A percentile compares a stretch with the other conserved stretches of the same genome.
phyloP scores from a whole-genome alignment of 2,888 invertebrate genomes.

The Cephus pulcher region DNA sequence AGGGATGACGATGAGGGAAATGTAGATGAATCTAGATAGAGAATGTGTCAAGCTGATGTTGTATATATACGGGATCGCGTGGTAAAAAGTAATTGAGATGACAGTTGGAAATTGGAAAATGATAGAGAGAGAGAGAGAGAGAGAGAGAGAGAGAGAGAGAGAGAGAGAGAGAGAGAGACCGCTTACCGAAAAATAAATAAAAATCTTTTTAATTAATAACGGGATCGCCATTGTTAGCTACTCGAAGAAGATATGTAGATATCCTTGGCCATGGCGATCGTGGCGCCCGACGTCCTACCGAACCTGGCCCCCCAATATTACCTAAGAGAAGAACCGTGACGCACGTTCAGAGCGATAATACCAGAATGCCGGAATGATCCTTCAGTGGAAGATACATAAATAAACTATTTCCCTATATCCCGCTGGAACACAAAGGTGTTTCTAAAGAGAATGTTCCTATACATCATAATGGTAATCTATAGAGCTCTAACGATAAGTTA shows the following conservation, averaged over 20 bases:
- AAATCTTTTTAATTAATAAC: conserved; percentile 2
- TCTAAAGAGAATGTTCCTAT: conserved; percentile 38
- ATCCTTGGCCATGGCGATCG: background rate
- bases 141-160: background rate
- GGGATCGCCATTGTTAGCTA: background rate
- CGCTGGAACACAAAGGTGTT: conserved; percentile 27
- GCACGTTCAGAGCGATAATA: background rate
- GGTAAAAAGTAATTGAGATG: background rate
- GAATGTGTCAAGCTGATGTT: background rate
- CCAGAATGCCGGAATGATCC: background rate
- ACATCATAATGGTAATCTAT: conserved; percentile 26
- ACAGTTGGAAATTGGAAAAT: background rate
- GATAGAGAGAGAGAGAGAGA: background rate
- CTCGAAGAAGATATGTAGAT: background rate
- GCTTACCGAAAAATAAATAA: background rate
- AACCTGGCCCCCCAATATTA: background rate
- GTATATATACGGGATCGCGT: background rate
- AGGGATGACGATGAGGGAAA: conserved; percentile 11
- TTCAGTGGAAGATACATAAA: background rate
- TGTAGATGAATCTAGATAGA: background rate
- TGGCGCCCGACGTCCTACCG: background rate
- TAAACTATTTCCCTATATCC: conserved; percentile 8
- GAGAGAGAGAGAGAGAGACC: background rate
- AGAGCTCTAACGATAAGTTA: conserved; percentile 18
- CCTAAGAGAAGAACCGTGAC: background rate